Evolutionary conservation across 1,140 invertebrate genomes (phyloP), one percentile per base, ranked within the genome.

Genomic region (Heliconius congener): DNA sequence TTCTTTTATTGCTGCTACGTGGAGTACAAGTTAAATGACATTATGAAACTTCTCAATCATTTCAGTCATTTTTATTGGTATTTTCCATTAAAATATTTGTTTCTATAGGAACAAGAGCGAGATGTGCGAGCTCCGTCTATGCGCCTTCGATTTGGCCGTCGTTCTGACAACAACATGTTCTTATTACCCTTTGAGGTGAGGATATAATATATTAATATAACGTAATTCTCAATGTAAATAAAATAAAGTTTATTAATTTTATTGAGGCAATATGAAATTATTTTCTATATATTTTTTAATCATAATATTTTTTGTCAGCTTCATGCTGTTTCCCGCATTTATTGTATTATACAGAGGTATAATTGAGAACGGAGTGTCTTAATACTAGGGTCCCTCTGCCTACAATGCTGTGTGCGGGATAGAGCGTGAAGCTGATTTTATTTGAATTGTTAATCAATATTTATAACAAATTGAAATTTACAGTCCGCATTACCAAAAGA

Each of bases 141-240:
- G 88, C 92, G 96, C 71, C 94, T 96, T 27, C 94, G 96, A 23
- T 96, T 96, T 84, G 96, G 96, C 30, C 94, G 96, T 52, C 95
- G 96, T 70, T 95, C 95, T 42, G 96, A 96, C 83, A 94, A 93
- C 86, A 94, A 94, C 88, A 96, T 96, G 82, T 95, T 93, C 74
- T 86, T 96, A 83, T 89, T 95, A 86, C 93, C 94, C 37, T 94
- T 90, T 76, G 94, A 95, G 90, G 94, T 95, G 85, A 79, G 74
- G 39, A 39, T 39, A 50, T 50, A 50, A 16, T 13, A 50, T 50
- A 1, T 50, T 16, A 50, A 16, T 50, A 50, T 50, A 50, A 18
- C 11, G 46, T 50, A 50, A 42, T 18, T 50, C 16, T 16, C 3
- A 50, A 16, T 18, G 46, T 4, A 50, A 50, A 34, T 71, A 37